Evolutionary conservation across 2,113 vertebrate species (phyloP).

Genomic region (Vidua chalybeata): DNA sequence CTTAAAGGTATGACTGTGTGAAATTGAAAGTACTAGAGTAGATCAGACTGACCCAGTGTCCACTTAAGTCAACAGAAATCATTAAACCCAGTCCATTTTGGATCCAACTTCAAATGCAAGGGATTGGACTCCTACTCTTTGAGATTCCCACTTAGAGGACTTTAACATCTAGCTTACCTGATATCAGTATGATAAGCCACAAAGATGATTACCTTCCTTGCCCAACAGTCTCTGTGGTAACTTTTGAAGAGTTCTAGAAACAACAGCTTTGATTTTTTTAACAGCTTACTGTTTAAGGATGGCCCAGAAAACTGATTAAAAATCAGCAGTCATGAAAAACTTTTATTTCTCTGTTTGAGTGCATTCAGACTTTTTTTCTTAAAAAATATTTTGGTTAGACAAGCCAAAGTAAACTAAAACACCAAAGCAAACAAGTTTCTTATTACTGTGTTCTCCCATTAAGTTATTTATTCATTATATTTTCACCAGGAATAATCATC

Average conservation of each 20-base stretch:
- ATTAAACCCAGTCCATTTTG: background rate
- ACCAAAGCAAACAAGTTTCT: background rate
- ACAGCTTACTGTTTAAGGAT: background rate
- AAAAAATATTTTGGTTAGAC: background rate
- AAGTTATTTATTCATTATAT: background rate
- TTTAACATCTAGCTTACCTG: background rate
- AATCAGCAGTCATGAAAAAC: background rate
- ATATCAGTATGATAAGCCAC: background rate
- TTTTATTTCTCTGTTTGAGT: background rate
- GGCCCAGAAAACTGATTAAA: background rate
- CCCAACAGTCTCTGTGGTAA: background rate
- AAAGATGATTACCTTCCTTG: background rate
- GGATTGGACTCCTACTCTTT: background rate
- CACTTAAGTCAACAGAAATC: background rate
- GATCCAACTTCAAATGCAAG: background rate
- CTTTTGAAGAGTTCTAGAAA: background rate
- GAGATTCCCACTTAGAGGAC: background rate
- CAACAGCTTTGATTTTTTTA: background rate
- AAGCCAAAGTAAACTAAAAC: background rate
- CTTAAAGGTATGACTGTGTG: background rate
- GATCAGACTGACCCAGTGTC: background rate
- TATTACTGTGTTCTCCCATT: background rate
- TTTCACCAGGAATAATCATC: background rate
- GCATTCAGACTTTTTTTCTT: background rate
- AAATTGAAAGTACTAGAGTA: background rate